These are phyloP conservation scores for Sebastiscus tertius DNA, from an alignment of 2,797 vertebrate genomes.

Conservation along the genomic window DNA sequence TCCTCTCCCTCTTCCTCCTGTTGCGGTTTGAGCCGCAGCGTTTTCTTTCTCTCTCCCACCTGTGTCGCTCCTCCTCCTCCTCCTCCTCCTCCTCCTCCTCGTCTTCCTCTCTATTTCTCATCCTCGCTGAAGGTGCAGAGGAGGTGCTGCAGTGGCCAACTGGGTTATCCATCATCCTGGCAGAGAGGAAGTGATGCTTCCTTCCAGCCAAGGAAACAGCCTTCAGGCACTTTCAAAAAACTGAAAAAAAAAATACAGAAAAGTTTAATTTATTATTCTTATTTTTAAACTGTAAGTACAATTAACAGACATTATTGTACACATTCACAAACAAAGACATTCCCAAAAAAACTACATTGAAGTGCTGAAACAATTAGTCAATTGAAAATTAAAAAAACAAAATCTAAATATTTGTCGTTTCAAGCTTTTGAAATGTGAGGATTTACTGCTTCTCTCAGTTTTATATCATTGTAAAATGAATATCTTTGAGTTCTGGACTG, in stretches of 20 bases:
- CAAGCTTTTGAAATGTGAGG: not conserved
- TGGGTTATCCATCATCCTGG: slow-evolving; percentile 45
- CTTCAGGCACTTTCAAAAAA: not conserved
- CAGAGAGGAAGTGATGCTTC: slow-evolving; percentile 39
- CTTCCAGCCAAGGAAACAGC: slow-evolving; percentile 5
- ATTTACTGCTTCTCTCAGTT: not conserved
- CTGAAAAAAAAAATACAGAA: not conserved
- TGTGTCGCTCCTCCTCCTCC: slow-evolving; percentile 22
- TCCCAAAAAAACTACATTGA: not conserved
- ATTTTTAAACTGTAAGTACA: not conserved
- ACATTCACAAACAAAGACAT: not conserved
- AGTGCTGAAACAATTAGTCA: not conserved
- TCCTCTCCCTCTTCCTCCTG: not conserved
- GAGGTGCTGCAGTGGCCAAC: slow-evolving; percentile 25
- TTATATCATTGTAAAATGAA: not conserved
- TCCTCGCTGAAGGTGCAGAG: slow-evolving; percentile 30
- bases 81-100: not conserved
- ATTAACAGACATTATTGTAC: not conserved
- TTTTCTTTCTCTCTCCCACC: slow-evolving; percentile 32
- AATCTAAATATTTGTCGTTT: not conserved
- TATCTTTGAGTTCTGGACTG: not conserved
- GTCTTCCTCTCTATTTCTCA: slow-evolving; percentile 1
- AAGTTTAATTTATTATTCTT: not conserved
- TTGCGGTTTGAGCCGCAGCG: not conserved
- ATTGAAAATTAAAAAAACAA: not conserved